Evolutionary conservation across 2,113 vertebrate species (phyloP).

Genomic region (Pelecanoides urinatrix): DNA sequence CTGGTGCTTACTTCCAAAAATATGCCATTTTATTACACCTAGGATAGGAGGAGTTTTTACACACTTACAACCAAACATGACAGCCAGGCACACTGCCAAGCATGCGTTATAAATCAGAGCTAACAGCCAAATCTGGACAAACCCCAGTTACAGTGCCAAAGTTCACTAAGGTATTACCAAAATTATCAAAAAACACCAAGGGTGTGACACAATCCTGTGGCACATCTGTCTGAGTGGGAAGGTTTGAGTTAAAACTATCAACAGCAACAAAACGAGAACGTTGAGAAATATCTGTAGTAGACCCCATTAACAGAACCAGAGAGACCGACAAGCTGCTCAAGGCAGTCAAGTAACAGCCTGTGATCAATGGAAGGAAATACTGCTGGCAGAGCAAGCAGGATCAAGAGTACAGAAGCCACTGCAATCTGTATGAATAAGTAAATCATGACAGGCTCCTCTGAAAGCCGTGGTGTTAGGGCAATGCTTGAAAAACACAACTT

Average conservation of each 20-base stretch:
- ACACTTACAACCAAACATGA: neutral
- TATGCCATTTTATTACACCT: neutral
- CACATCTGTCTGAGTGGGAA: neutral
- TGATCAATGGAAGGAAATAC: conserved; percentile 66
- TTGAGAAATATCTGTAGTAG: neutral
- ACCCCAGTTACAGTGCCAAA: neutral
- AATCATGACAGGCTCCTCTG: conserved; percentile 41
- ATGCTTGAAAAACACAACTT: conserved; percentile 36
- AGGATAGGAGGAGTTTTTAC: neutral
- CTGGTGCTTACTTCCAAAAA: neutral
- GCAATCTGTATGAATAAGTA: conserved; percentile 65
- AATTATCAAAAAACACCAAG: neutral
- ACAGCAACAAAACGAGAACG: conserved; percentile 1
- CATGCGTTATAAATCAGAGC: neutral
- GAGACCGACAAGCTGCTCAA: conserved; percentile 60
- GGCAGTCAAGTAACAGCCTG: conserved; percentile 45
- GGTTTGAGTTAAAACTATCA: neutral
- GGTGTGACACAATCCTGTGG: neutral
- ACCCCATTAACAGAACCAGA: conserved; percentile 12
- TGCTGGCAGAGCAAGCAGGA: conserved; percentile 62
- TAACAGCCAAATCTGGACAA: neutral
- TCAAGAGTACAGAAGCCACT: conserved; percentile 61
- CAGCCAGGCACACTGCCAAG: neutral
- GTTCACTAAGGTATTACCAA: neutral
- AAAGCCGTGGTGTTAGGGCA: neutral